phyloP scores from a whole-genome alignment of 2,888 invertebrate genomes.

The Podotricha telesiphe region DNA sequence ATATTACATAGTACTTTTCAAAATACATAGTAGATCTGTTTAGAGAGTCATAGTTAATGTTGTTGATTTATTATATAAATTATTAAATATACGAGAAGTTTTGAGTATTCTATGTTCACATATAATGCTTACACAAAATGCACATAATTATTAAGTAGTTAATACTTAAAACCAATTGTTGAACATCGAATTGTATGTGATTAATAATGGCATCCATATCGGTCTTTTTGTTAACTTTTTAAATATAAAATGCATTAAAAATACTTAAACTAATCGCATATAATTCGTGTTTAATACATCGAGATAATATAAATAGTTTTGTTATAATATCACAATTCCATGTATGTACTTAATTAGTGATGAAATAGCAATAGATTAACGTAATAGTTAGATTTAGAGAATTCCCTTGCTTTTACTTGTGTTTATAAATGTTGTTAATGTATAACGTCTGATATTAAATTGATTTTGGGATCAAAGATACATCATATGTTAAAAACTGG shows the following conservation, averaged over 20 bases:
- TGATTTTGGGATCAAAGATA: conserved; percentile 76
- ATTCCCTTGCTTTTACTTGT: conserved; percentile 54
- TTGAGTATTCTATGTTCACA: conserved; percentile 49
- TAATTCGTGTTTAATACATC: conserved; percentile 17
- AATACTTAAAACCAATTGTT: conserved; percentile 12
- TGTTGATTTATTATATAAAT: conserved; percentile 57
- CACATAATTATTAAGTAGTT: conserved; percentile 46
- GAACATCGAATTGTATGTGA: conserved; percentile 4
- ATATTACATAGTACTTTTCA: conserved; percentile 23
- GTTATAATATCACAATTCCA: conserved; percentile 52
- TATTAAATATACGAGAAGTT: conserved; percentile 46
- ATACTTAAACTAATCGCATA: not conserved
- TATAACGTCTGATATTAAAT: conserved; percentile 37
- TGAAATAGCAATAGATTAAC: conserved; percentile 68
- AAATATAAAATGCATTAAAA: too few species aligned
- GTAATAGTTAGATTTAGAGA: conserved; percentile 57
- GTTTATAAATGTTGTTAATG: conserved; percentile 37
- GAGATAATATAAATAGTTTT: conserved; percentile 28
- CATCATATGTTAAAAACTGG: conserved; percentile 47
- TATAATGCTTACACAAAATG: conserved; percentile 52
- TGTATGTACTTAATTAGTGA: conserved; percentile 72
- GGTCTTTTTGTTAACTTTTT: too few species aligned
- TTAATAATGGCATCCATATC: not conserved
- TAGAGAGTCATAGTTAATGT: conserved; percentile 60
- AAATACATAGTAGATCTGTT: conserved; percentile 51